Conservation (phyloP, 2,888 invertebrate genomes). For the Auanema sp. region DNA sequence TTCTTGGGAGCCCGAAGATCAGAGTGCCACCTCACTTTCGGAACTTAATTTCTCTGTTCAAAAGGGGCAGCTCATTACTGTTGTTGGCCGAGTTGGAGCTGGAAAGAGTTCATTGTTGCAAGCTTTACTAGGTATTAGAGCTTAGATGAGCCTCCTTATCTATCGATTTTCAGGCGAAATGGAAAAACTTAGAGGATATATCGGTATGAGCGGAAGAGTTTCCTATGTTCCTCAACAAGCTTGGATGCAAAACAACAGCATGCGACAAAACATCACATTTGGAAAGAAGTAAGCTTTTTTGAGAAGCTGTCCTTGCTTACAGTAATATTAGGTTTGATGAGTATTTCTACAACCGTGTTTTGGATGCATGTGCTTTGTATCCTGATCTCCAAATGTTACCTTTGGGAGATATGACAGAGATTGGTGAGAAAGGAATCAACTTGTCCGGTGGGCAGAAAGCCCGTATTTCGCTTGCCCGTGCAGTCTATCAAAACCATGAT, state of each 20-base stretch:
- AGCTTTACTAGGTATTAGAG: slow-evolving; percentile 68
- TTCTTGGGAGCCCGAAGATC: slow-evolving; percentile 50
- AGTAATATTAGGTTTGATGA: slow-evolving; percentile 42
- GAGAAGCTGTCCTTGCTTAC: too few species aligned
- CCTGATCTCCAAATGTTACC: slow-evolving; percentile 54
- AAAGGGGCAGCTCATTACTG: slow-evolving; percentile 52
- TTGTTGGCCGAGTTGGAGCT: slow-evolving; percentile 62
- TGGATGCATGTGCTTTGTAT: slow-evolving; percentile 57
- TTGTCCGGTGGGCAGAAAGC: slow-evolving; percentile 62
- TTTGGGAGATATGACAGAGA: slow-evolving; percentile 58
- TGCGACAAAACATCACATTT: slow-evolving; percentile 90
- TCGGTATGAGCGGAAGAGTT: slow-evolving; percentile 67
- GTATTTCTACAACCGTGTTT: slow-evolving; percentile 58
- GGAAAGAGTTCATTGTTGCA: slow-evolving; percentile 73
- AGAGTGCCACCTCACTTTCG: slow-evolving; percentile 19
- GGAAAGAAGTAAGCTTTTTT: slow-evolving; percentile 41
- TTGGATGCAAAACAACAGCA: slow-evolving; percentile 96
- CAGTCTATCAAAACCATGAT: slow-evolving; percentile 86
- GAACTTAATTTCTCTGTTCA: slow-evolving; percentile 72
- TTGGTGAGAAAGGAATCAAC: slow-evolving; percentile 64
- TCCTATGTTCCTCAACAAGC: slow-evolving; percentile 94
- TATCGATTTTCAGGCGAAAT: slow-evolving; percentile 71
- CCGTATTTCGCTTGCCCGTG: slow-evolving; percentile 86
- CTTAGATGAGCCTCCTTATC: too few species aligned
- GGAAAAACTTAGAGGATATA: slow-evolving; percentile 51